These are phyloP conservation scores for Phoebastria nigripes DNA, from an alignment of 2,797 vertebrate species.

Conservation along the genomic window DNA sequence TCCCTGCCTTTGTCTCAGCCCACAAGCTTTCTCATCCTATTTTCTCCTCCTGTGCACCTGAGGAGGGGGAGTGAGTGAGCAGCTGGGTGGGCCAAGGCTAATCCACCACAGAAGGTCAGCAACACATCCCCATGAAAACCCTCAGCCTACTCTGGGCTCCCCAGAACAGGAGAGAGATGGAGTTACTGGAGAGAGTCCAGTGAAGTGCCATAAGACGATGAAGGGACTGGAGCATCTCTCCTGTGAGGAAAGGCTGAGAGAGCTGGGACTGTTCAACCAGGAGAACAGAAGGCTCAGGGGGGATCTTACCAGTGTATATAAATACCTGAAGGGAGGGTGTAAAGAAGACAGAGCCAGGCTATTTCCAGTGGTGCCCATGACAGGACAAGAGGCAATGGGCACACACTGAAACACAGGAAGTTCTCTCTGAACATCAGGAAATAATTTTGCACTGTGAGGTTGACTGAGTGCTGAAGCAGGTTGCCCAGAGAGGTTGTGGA, in stretches of 20 bases:
- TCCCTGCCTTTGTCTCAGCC: neutral
- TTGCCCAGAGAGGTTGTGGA: neutral
- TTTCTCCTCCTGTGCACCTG: neutral
- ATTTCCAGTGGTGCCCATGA: neutral
- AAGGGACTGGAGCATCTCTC: neutral
- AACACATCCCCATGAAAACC: neutral
- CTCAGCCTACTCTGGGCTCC: neutral
- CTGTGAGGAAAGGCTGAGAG: neutral
- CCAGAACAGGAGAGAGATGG: neutral
- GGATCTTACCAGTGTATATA: neutral
- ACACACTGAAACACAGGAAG: neutral
- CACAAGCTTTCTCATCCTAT: neutral
- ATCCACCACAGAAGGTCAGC: neutral
- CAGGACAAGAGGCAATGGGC: neutral
- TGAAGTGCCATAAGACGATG: neutral
- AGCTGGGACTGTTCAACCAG: neutral
- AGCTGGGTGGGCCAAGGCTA: neutral
- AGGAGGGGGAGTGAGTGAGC: neutral
- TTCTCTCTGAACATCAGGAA: neutral
- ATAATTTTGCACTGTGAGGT: neutral
- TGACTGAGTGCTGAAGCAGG: accelerated
- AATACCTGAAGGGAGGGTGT: neutral
- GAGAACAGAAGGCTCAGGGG: neutral
- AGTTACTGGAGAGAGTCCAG: neutral
- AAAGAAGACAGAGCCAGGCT: neutral